These are phyloP conservation scores for Unio pictorum DNA, from an alignment of 2,888 invertebrate species.

Conservation along the genomic window DNA sequence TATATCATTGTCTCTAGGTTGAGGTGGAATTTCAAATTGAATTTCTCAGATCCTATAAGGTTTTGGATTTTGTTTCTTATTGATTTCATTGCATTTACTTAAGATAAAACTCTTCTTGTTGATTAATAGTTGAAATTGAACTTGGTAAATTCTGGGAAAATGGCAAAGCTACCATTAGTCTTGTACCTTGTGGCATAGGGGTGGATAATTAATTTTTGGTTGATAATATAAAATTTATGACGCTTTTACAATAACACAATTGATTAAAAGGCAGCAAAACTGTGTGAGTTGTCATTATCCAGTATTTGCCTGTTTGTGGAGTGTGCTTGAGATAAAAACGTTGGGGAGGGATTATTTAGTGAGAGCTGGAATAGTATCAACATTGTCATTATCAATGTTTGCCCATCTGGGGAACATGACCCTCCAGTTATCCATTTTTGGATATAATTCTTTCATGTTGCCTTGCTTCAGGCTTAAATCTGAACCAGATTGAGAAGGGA, in stretches of 20 bases:
- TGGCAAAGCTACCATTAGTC: too few relatives aligned
- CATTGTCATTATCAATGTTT: conserved; percentile 28
- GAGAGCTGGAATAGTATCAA: conserved; percentile 4
- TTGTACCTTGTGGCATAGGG: too few relatives aligned
- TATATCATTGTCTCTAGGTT: too few relatives aligned
- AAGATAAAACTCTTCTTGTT: too few relatives aligned
- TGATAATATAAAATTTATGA: conserved; percentile 22
- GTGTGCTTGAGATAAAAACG: conserved; percentile 25
- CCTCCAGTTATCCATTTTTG: neutral
- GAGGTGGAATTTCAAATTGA: too few relatives aligned
- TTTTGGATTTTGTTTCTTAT: too few relatives aligned
- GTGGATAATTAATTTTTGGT: conserved; percentile 1
- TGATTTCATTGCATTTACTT: too few relatives aligned
- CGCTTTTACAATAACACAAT: conserved; percentile 6
- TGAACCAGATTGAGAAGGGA: conserved; percentile 1
- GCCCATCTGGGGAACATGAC: conserved; percentile 28
- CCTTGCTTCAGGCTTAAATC: neutral
- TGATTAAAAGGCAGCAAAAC: conserved; percentile 6
- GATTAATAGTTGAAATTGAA: too few relatives aligned
- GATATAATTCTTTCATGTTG: conserved; percentile 3
- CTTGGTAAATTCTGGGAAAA: too few relatives aligned
- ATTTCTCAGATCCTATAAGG: too few relatives aligned
- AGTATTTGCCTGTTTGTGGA: conserved; percentile 23
- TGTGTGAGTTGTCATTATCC: conserved; percentile 11
- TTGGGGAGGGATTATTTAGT: conserved; percentile 3